Conservation (phyloP, 2,888 invertebrate genomes). For the Lasioglossum morio region DNA sequence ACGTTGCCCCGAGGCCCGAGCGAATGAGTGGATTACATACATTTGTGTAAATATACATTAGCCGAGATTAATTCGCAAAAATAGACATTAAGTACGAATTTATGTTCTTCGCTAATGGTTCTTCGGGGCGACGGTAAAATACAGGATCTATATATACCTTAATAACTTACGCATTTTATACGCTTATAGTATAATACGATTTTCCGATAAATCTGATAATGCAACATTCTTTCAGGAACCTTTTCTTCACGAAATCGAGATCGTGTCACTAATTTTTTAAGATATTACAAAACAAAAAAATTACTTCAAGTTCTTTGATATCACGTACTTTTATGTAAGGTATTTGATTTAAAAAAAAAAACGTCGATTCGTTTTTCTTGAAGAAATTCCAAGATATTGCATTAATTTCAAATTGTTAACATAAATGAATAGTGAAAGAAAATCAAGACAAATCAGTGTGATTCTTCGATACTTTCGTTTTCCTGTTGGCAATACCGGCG, state of each 20-base stretch:
- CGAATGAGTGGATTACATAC: not conserved
- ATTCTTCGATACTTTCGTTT: not conserved
- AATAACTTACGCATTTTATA: not conserved
- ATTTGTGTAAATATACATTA: conserved; percentile 1
- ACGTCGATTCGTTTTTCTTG: too few relatives aligned
- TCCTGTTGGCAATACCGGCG: not conserved
- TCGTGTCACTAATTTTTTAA: not conserved
- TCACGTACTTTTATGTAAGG: too few relatives aligned
- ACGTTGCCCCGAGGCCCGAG: not conserved
- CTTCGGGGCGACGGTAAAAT: not conserved
- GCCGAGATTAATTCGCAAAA: not conserved
- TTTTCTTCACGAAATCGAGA: too few relatives aligned
- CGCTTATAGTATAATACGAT: not conserved
- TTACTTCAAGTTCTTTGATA: not conserved
- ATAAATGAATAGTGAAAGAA: not conserved
- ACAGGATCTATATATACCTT: not conserved
- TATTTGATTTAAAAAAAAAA: too few relatives aligned
- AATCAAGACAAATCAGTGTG: too few relatives aligned
- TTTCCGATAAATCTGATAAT: not conserved
- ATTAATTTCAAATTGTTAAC: not conserved
- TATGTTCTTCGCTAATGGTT: not conserved
- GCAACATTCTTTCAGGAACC: too few relatives aligned
- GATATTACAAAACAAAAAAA: not conserved
- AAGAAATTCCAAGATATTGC: not conserved
- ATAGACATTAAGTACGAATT: not conserved